Evolutionary conservation across 2,888 invertebrate species (phyloP).

Genomic region (Zele albiditarsus): DNA sequence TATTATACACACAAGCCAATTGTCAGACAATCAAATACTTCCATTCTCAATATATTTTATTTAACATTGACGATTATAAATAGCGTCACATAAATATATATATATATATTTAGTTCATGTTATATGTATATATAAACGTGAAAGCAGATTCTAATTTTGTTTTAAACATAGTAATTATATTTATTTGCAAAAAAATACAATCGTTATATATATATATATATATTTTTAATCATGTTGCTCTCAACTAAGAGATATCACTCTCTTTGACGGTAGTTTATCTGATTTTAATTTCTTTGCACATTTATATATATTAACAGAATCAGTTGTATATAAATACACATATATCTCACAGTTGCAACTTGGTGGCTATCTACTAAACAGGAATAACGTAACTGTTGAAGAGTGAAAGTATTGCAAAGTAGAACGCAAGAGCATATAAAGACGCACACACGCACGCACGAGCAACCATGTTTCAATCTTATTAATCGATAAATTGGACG

Average conservation of each 20-base stretch:
- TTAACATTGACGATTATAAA: neutral
- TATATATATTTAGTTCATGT: neutral
- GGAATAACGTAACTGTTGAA: constrained; percentile 71
- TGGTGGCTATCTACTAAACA: constrained; percentile 35
- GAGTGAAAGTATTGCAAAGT: constrained; percentile 71
- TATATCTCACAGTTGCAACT: constrained; percentile 21
- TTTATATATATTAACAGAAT: constrained; percentile 36
- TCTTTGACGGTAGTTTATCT: constrained; percentile 11
- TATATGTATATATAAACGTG: neutral
- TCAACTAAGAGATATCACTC: constrained; percentile 8
- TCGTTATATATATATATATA: neutral
- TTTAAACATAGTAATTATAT: neutral
- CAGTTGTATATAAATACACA: neutral
- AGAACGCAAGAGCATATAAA: constrained; percentile 55
- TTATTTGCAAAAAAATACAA: neutral
- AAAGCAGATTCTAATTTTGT: constrained; percentile 6
- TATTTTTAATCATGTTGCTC: neutral
- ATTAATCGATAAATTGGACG: constrained; percentile 62
- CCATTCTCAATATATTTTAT: neutral
- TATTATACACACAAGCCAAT: neutral
- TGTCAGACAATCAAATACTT: neutral
- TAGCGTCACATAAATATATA: neutral
- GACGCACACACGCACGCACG: neutral
- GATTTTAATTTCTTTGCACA: constrained; percentile 12
- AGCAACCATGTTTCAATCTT: constrained; percentile 55